Conservation (phyloP, 53 echinoderm and acorn worm genomes). For the Echinarachnius parma region DNA sequence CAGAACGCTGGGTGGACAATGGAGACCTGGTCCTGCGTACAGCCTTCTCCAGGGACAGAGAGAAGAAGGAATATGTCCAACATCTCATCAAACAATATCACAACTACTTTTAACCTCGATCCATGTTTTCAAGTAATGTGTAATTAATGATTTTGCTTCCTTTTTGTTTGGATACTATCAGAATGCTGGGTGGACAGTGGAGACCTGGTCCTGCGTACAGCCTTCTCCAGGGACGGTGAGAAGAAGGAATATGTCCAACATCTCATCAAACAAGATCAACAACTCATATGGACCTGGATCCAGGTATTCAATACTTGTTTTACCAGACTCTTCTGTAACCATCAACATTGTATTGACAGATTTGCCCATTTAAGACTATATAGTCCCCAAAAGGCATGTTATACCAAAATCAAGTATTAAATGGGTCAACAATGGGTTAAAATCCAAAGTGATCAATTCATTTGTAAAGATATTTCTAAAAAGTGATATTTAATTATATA, state of each 20-base stretch:
- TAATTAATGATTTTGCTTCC: no score
- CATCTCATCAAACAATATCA: not conserved
- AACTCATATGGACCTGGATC: slow-evolving; percentile 20
- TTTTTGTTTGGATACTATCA: not conserved
- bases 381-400: no score
- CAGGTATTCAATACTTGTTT: slow-evolving; percentile 30
- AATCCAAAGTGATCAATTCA: no score
- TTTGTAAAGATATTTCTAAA: no score
- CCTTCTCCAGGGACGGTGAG: slow-evolving; percentile 42
- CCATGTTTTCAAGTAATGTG: no score
- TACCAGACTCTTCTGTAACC: no score
- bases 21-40: slow-evolving; percentile 12
- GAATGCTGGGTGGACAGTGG: slow-evolving; percentile 17
- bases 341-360: no score
- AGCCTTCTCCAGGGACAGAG: slow-evolving; percentile 14
- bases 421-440: no score
- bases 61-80: slow-evolving; percentile 24
- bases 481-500: no score
- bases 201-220: slow-evolving; percentile 27
- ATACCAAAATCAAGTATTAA: no score
- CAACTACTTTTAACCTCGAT: no score
- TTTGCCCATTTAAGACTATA: no score
- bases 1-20: not conserved
- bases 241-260: slow-evolving; percentile 42
- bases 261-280: slow-evolving; percentile 23